phyloP scores from a whole-genome alignment of 1,140 invertebrate genomes.

The Idris sp. region DNA sequence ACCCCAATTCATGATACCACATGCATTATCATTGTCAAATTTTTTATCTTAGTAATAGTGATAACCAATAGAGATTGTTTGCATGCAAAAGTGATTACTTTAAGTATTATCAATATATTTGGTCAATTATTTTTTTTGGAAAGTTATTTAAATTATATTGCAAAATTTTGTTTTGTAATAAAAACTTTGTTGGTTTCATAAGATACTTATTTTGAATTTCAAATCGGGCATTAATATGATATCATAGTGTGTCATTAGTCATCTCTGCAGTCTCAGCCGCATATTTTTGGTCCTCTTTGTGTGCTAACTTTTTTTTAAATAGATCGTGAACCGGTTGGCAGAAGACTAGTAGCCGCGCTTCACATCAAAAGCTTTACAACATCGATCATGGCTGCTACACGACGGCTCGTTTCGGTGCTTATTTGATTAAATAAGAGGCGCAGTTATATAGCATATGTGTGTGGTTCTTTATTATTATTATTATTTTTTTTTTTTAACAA shows the following conservation, averaged over 20 bases:
- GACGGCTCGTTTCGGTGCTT: constrained; percentile 52
- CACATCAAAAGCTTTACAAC: constrained; percentile 60
- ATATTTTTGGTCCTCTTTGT: constrained; percentile 38
- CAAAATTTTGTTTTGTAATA: too few relatives aligned
- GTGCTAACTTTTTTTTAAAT: constrained; percentile 41
- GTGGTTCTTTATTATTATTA: too few relatives aligned
- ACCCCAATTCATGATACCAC: constrained; percentile 46
- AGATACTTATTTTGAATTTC: constrained; percentile 18
- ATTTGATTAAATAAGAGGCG: constrained; percentile 63
- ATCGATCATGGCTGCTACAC: constrained; percentile 60
- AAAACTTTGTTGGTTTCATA: too few relatives aligned
- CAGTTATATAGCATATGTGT: constrained; percentile 45
- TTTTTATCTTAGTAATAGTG: constrained; percentile 53
- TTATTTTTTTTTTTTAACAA: too few relatives aligned
- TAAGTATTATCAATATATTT: too few relatives aligned
- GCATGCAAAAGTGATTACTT: too few relatives aligned
- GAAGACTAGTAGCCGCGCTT: constrained; percentile 55
- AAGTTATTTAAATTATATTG: too few relatives aligned
- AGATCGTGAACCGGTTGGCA: constrained; percentile 53
- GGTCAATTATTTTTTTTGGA: too few relatives aligned
- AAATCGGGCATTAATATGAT: constrained; percentile 28
- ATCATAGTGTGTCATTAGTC: constrained; percentile 42
- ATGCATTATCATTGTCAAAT: constrained; percentile 42
- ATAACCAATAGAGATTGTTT: too few relatives aligned
- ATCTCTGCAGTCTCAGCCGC: constrained; percentile 34